Evolutionary conservation across 37 sponge, comb jelly and placozoan genomes (phyloP), one percentile per base, ranked within the genome.

Genomic region (Geodia barretti): DNA sequence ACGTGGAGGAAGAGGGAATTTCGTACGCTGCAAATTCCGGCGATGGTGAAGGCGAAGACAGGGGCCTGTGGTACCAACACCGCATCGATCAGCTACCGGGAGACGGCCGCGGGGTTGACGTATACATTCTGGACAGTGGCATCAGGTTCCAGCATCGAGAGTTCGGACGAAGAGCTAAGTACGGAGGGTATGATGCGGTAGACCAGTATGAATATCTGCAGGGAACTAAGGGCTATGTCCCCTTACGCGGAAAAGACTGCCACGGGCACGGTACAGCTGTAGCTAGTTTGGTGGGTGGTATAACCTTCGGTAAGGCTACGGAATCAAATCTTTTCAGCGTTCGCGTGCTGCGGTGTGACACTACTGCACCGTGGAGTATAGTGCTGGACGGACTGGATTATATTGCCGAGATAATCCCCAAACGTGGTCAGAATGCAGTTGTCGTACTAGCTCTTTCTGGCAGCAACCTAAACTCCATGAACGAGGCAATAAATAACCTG

Each of bases 231-330:
- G 24, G 26, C 37, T 33, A 39, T 1, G 19, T 21, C 38, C 41
- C 4, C 58, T 62, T 39, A 33, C 70, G 69, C 23, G 87, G 87
- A 25, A 1, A 41, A 21, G 88, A 88, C 60, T 88, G 88, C 65
- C 38, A 82, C 28, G 88, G 88, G 1, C 88, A 87, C 37, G 87
- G 87, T n/a, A 87, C 87, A 41, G 81, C 79, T 41, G 76, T 87
- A 33, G 75, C 87, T n/a, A 68, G 76, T 40, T 17, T 87, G 34
- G 61, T 54, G 38, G 87, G 76, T 4, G 87, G 87, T 26, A 34
- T 33, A 8, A 88, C 73, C 17, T 82, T 73, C 37, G 88, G 88
- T 39, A 62, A 62, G 19, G 88, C 87, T 39, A 81, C 47, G 63
- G 40, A 47, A 23, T 70, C 63, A 11, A 68, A 32, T n/a, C 69